A percentile compares a stretch with the other conserved stretches of the same genome.
phyloP scores from a whole-genome alignment of 1,140 invertebrate genomes.

The Formica exsecta region DNA sequence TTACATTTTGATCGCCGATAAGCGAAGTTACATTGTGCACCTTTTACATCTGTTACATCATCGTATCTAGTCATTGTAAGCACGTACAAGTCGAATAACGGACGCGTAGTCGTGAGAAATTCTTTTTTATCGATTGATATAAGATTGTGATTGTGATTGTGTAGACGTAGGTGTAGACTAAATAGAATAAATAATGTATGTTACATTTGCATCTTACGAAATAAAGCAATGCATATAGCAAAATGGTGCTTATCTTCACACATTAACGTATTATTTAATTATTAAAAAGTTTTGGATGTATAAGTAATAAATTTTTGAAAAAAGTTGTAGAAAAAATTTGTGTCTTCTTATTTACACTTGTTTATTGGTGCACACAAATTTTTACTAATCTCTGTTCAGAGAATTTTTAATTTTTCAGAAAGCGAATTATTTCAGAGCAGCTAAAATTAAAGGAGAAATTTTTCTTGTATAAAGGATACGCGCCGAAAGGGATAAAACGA shows the following conservation, averaged over 20 bases:
- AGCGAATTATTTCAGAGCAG: background rate
- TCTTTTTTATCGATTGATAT: slow-evolving; percentile 60
- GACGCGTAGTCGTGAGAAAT: slow-evolving; percentile 45
- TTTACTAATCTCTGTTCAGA: background rate
- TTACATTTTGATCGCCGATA: slow-evolving; percentile 29
- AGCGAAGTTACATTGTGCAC: slow-evolving; percentile 33
- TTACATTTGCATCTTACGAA: slow-evolving; percentile 65
- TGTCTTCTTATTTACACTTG: too few relatives aligned
- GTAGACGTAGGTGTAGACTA: slow-evolving; percentile 51
- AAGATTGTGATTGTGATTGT: slow-evolving; percentile 51
- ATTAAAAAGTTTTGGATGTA: background rate
- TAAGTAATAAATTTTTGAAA: background rate
- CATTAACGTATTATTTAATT: background rate
- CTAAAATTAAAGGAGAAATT: too few relatives aligned
- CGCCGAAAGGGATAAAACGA: slow-evolving; percentile 29
- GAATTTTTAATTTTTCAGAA: background rate
- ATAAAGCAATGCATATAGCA: slow-evolving; percentile 44
- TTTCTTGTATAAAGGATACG: background rate
- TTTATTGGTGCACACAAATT: background rate
- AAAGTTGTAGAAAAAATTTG: background rate
- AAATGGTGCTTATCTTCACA: background rate
- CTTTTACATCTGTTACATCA: slow-evolving; percentile 55
- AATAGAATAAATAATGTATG: slow-evolving; percentile 50
- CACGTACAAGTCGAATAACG: slow-evolving; percentile 51
- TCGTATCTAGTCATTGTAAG: slow-evolving; percentile 58